These are phyloP conservation scores for Spinibarbus caldwelli DNA, from an alignment of 2,797 vertebrate species.

Conservation along the genomic window DNA sequence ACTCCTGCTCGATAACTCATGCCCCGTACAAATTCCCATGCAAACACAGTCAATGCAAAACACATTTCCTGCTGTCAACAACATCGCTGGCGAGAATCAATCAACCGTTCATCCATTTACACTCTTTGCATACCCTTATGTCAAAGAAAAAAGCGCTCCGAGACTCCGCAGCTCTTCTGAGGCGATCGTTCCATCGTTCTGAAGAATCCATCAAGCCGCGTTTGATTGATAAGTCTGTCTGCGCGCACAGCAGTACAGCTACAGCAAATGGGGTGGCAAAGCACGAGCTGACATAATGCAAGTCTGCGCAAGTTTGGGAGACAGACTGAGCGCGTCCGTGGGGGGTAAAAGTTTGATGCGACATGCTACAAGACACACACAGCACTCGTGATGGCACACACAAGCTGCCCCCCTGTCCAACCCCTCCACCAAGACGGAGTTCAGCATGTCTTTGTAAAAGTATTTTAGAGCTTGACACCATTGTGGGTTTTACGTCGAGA, in stretches of 20 bases:
- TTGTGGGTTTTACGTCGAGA: conserved; percentile 24
- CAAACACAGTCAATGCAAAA: conserved; percentile 93
- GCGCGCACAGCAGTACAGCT: conserved; percentile 98
- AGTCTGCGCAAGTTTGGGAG: conserved; percentile 65
- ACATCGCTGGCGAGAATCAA: conserved; percentile 98
- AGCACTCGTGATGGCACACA: conserved; percentile 49
- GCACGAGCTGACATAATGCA: conserved; percentile 82
- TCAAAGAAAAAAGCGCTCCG: conserved; percentile 93
- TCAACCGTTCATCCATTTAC: conserved; percentile 99
- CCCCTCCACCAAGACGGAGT: conserved; percentile 42
- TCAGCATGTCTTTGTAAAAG: conserved; percentile 43
- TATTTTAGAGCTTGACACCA: conserved; percentile 8
- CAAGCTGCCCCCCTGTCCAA: conserved; percentile 60
- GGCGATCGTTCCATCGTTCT: conserved; percentile 91
- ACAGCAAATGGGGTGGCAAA: conserved; percentile 99
- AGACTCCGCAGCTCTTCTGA: conserved; percentile 93
- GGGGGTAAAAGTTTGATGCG: conserved; percentile 78
- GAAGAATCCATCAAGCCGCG: conserved; percentile 98
- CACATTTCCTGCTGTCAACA: conserved; percentile 99
- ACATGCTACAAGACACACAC: conserved; percentile 64
- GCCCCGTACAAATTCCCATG: conserved; percentile 88
- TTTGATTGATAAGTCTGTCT: conserved; percentile 99
- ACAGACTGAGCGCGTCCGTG: conserved; percentile 71
- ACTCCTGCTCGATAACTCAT: conserved; percentile 92
- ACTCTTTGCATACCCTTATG: conserved; percentile 99